phyloP scores from a whole-genome alignment of 2,888 invertebrate genomes.

The Frankliniella fusca region DNA sequence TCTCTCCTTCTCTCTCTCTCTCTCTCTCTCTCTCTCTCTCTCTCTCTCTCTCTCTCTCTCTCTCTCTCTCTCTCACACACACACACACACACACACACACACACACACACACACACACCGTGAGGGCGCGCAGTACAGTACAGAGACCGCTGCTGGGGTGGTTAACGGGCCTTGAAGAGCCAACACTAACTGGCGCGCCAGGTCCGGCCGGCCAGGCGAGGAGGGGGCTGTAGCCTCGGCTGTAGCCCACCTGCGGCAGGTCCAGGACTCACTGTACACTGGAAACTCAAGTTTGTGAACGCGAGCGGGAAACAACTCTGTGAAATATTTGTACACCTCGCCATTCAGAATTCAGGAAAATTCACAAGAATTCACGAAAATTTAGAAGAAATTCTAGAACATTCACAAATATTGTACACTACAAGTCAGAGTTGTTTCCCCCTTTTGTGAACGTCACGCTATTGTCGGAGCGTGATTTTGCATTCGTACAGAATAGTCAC shows the following conservation, averaged over 20 bases:
- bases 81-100: constrained; percentile 10
- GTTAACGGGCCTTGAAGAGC: constrained; percentile 15
- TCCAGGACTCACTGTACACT: background rate
- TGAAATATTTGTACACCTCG: too few species aligned
- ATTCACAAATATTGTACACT: too few species aligned
- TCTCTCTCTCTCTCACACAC: background rate
- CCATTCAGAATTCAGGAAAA: too few species aligned
- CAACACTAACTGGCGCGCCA: background rate
- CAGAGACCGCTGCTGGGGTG: background rate
- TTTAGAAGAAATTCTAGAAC: too few species aligned
- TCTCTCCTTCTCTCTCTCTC: background rate
- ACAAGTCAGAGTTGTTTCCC: too few species aligned
- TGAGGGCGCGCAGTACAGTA: background rate
- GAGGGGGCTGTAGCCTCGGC: too few species aligned
- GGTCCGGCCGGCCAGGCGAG: too few species aligned
- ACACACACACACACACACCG: background rate
- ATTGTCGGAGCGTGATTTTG: too few species aligned
- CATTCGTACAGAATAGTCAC: too few species aligned
- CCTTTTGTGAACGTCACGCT: too few species aligned
- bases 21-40: background rate
- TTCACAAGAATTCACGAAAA: too few species aligned
- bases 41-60: background rate
- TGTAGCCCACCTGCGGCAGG: background rate
- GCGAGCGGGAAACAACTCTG: too few species aligned
- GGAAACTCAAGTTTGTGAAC: background rate